phyloP scores from a whole-genome alignment of 2,888 invertebrate genomes.

The Drosophila quinaria region DNA sequence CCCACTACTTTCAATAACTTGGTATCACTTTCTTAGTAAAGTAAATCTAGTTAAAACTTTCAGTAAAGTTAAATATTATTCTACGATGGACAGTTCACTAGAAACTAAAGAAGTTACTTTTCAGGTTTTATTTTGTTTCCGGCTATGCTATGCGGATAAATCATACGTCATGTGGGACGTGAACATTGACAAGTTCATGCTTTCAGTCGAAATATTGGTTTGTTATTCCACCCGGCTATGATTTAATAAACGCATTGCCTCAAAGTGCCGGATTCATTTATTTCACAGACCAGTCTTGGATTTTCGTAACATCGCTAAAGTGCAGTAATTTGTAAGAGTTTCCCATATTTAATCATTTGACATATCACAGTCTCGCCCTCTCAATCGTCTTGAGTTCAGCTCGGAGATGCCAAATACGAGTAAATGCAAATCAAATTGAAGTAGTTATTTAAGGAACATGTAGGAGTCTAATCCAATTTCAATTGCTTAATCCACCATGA shows the following conservation, averaged over 20 bases:
- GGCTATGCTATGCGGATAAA: conserved; percentile 4
- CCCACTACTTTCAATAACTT: background rate
- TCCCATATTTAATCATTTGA: conserved; percentile 22
- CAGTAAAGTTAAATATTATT: conserved; percentile 23
- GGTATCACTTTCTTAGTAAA: conserved; percentile 1
- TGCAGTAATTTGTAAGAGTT: conserved; percentile 30
- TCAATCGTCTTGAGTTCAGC: background rate
- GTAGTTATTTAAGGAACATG: conserved; percentile 27
- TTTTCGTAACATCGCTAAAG: conserved; percentile 9
- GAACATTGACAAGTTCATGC: conserved; percentile 43
- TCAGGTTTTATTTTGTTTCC: background rate
- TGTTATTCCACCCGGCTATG: conserved; percentile 31
- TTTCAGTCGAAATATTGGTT: conserved; percentile 27
- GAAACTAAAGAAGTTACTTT: conserved; percentile 1
- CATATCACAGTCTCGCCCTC: background rate
- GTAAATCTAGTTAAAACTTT: conserved; percentile 31
- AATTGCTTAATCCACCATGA: conserved; percentile 56
- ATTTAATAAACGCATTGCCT: conserved; percentile 41
- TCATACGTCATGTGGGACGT: conserved; percentile 43
- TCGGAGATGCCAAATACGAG: conserved; percentile 1
- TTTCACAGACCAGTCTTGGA: background rate
- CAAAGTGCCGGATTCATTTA: conserved; percentile 13
- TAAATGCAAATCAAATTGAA: conserved; percentile 38
- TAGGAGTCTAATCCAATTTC: conserved; percentile 59
- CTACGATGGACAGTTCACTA: background rate